Conservation (phyloP, 2,113 vertebrate genomes). For the Melospiza georgiana region DNA sequence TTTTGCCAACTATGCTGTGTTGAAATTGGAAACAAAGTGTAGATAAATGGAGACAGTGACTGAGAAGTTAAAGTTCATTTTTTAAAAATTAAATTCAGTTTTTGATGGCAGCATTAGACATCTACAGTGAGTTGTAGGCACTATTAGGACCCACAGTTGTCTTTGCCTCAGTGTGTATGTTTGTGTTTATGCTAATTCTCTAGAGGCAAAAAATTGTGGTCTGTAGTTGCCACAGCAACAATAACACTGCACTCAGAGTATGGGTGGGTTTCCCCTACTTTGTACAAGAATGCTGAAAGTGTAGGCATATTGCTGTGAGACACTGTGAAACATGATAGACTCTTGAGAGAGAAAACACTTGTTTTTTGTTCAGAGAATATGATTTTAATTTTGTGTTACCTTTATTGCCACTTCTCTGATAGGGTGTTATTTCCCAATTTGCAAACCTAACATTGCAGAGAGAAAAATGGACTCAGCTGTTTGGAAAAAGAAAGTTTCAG, state of each 20-base stretch:
- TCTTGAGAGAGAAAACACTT: neutral
- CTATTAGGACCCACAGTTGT: neutral
- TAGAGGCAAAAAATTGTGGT: neutral
- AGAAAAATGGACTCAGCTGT: neutral
- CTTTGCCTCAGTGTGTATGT: neutral
- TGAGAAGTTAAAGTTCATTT: neutral
- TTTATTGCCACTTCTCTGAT: neutral
- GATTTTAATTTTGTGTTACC: neutral
- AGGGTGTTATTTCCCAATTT: neutral
- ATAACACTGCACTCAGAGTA: neutral
- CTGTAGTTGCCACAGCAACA: slow-evolving; percentile 37
- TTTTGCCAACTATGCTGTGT: neutral
- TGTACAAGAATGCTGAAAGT: neutral
- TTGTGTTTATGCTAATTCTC: neutral
- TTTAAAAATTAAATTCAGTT: neutral
- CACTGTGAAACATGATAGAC: neutral
- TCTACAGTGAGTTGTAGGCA: neutral
- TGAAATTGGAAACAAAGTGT: neutral
- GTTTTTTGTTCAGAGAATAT: neutral
- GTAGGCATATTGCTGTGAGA: neutral
- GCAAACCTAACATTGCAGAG: neutral
- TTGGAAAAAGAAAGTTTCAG: neutral
- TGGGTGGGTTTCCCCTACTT: neutral
- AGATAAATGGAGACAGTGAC: neutral
- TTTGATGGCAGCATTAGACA: neutral